A percentile compares a stretch with the other conserved stretches of the same genome.
Evolutionary conservation across 2,113 vertebrate species (phyloP).

Genomic region (Neodon shergylaensis): DNA sequence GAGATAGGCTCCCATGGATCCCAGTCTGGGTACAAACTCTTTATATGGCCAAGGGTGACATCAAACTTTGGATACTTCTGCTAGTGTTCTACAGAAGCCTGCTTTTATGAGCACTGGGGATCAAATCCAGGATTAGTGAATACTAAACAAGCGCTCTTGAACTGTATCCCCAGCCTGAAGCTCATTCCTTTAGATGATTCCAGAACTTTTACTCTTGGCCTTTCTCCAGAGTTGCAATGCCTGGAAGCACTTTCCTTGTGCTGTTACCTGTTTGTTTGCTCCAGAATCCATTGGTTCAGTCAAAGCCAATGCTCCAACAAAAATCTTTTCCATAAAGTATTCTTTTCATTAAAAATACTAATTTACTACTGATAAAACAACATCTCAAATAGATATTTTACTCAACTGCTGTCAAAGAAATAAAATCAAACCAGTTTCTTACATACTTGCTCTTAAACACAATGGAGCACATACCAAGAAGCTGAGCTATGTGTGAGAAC

Average conservation of each 20-base stretch:
- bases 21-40: not conserved
- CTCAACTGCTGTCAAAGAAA: conserved; percentile 56
- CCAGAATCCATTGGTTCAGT: not conserved
- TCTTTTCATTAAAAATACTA: conserved; percentile 43
- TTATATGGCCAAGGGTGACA: not conserved
- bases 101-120: not conserved
- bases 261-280: not conserved
- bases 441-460: conserved; percentile 26
- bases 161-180: not conserved
- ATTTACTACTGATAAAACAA: not conserved
- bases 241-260: not conserved
- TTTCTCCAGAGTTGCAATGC: not conserved
- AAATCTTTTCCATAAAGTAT: conserved; percentile 2
- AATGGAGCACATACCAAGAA: conserved; percentile 19
- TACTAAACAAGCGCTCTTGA: not conserved
- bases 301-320: conserved; percentile 2
- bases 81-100: not conserved
- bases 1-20: not conserved
- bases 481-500: not conserved
- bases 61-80: not conserved
- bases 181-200: conserved; percentile 2
- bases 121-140: not conserved
- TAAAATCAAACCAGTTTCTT: conserved; percentile 38
- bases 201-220: not conserved
- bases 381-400: conserved; percentile 19